Conservation (phyloP, 2,113 vertebrate species). For the Taurulus bubalis region DNA sequence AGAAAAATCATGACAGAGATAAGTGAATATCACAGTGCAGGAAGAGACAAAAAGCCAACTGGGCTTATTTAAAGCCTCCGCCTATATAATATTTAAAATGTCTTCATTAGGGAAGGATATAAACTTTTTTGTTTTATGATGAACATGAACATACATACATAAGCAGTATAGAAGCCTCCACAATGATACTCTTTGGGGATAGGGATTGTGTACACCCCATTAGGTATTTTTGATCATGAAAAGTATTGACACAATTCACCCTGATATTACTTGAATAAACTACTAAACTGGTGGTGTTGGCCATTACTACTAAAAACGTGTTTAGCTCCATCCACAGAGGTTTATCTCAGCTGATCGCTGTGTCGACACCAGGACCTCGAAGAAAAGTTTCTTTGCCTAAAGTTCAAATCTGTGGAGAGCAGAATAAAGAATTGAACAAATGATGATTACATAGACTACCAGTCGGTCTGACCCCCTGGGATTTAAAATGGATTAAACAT, state of each 20-base stretch:
- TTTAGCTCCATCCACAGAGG: not conserved
- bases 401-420: not conserved
- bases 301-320: not conserved
- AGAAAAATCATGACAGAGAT: too few species aligned
- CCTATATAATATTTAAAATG: too few species aligned
- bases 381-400: not conserved
- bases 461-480: not conserved
- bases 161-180: not conserved
- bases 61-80: too few species aligned
- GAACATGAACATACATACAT: not conserved
- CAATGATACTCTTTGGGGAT: not conserved
- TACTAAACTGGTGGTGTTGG: not conserved
- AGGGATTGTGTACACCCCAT: not conserved
- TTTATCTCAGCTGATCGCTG: not conserved
- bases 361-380: not conserved
- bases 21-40: too few species aligned
- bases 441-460: not conserved
- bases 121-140: not conserved
- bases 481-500: slow-evolving; percentile 1
- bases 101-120: too few species aligned
- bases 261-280: not conserved
- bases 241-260: not conserved
- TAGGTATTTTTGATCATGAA: too few species aligned
- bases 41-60: too few species aligned
- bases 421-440: not conserved